Conservation (phyloP, 2,113 vertebrate species). For the Hemiprocne comata region DNA sequence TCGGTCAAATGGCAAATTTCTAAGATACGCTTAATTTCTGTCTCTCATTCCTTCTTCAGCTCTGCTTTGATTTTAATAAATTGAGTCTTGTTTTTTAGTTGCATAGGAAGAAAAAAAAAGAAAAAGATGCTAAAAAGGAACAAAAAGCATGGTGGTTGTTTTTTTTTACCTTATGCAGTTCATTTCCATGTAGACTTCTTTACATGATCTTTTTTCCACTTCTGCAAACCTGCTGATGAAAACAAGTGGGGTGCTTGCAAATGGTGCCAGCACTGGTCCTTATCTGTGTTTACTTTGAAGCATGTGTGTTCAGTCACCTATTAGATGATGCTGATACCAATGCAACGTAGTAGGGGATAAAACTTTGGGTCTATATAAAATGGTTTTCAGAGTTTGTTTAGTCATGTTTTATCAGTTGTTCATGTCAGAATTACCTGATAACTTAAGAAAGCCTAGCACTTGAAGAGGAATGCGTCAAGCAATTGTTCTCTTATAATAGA, state of each 20-base stretch:
- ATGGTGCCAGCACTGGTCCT: neutral
- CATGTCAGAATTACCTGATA: neutral
- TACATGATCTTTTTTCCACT: neutral
- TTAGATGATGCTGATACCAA: neutral
- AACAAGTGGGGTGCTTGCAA: neutral
- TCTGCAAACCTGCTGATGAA: neutral
- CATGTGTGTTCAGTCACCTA: neutral
- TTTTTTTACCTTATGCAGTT: neutral
- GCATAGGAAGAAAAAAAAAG: neutral
- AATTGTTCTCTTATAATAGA: neutral
- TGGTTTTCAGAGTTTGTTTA: neutral
- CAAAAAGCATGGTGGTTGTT: neutral
- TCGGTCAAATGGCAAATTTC: neutral
- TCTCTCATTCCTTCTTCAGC: neutral
- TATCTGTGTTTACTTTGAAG: neutral
- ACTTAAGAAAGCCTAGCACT: neutral
- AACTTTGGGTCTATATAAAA: neutral
- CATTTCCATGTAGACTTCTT: neutral
- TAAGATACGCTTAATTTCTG: neutral
- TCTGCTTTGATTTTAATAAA: slow-evolving; percentile 13
- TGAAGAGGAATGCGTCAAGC: neutral
- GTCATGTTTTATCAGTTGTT: neutral
- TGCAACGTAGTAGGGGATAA: neutral
- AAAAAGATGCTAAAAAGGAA: neutral
- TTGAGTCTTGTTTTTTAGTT: neutral